Base-by-base conservation (phyloP, 2,797 vertebrate species). In the Pitangus sulphuratus region DNA sequence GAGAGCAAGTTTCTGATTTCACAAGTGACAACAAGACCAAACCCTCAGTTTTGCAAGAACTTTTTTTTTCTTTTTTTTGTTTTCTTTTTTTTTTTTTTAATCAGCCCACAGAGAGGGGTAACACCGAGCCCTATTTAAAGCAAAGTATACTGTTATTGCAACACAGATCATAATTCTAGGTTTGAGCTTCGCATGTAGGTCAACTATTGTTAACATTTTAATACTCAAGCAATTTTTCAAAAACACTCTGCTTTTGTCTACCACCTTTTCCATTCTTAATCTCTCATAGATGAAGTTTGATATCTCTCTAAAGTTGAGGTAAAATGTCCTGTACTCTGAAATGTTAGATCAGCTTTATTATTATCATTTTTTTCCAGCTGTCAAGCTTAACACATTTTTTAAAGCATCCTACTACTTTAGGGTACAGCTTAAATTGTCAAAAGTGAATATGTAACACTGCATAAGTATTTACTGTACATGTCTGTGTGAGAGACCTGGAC, bases 381-480 rank as follows among this genome's bases (percentile, higher is more conserved):
- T 74, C 65, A 80, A 65, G 17, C 45, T 62, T 86, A 92, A 88
- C 86, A 69, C 39, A 60, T 95, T 85, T 95, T 96, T 96, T 65
- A 80, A 95, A 94, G 57, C 30, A 84, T 92, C 42, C 83, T 82
- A 33, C 39, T 87, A 42, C 87, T 92, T 80, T 74, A 75, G 72
- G 53, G n/a, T 68, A 82, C 65, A 81, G 35, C 28, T 76, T 8
- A 87, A 91, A 12, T 35, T 89, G 54, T 84, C 66, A 81, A 56
- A 81, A 78, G n/a, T 44, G 58, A 76, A 14, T 66, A 39, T 53
- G 25, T 84, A 82, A 26, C 2, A 7, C 22, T 65, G 25, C 18
- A 18, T 76, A 30, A 75, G 12, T 79, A 58, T 88, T 78, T 90
- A 58, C 37, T 60, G 18, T 71, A 26, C 6, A 2, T 18, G 5